Base-by-base conservation (phyloP, 2,888 invertebrate genomes). In the Cantharis nigra region DNA sequence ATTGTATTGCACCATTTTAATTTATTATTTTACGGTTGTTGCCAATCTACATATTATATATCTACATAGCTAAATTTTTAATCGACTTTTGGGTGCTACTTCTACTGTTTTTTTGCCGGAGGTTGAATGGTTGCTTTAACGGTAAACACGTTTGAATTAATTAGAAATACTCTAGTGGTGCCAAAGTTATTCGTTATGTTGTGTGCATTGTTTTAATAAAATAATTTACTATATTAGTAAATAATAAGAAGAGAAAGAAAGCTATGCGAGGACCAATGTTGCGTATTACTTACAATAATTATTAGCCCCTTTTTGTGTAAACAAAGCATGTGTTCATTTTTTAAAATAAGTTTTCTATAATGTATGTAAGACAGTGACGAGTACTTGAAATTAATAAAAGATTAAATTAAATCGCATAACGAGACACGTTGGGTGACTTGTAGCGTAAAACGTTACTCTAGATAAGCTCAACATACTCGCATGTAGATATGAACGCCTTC, bases 401-500 rank as follows among this genome's bases (percentile, higher is more conserved):
- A n/a, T 49, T 49, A 49, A 67, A 67, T 67, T 67, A 76, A 78
- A 76, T 78, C 78, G 76, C 76, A 76, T 78, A 75, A 77, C 77
- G 69, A 70, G 23, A 74, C 72, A 75, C 78, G 75, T 67, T 67
- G 65, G 65, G 74, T 78, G 74, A 76, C 74, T 74, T 78, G 80
- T 80, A 79, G 78, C 79, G 79, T 80, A 71, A 76, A 78, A 78
- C 78, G 76, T 78, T 76, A 78, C 76, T 76, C 64, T 78, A 79
- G 77, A 70, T 78, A 79, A 75, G 77, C 79, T 79, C 79, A 76
- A 80, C 83, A 83, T 84, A 84, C 83, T 83, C 85, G 86, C 86
- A 84, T 87, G 87, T 87, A 87, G 86, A 87, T 87, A 87, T 84
- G n/a, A 75, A 78, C 77, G 77, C 77, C 77, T 77, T 79, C 76